Evolutionary conservation across 2,113 vertebrate genomes (phyloP), one percentile per base, ranked within the genome.

Genomic region (Ageneiosus marmoratus): DNA sequence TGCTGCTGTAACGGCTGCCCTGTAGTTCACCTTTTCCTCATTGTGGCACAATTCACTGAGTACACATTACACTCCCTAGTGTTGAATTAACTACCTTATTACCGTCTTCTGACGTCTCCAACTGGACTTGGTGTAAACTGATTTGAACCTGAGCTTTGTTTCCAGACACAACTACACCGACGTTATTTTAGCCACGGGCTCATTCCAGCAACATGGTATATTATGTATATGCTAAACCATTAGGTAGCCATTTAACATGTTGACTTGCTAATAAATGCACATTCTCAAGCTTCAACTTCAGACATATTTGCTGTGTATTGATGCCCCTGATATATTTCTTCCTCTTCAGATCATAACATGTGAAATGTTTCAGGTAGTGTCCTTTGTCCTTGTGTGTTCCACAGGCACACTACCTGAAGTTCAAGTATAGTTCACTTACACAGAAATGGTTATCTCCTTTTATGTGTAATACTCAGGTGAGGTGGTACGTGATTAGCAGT

Each of bases 341-440:
- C 73, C 72, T 69, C 29, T 24, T 44, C 58, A 76, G 69, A 65
- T 80, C 76, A n/a, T 50, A 73, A 84, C 67, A 69, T 83, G 75
- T 82, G 55, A 87, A 87, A 86, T 87, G 53, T 76, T 88, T 86
- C 12, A 70, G 77, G 78, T 69, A 34, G 70, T 80, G 82, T 58
- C 82, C 74, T 79, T 67, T 74, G 67, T 37, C 69, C 84, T 60
- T 27, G 37, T 62, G 48, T 69, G 29, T 53, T 48, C 32, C 55
- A 70, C 48, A 75, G 55, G n/a, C 65, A 78, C 77, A 73, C 84
- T 88, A 89, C 88, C 74, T 85, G 87, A 93, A 92, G 93, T 93
- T 93, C 91, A 93, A 92, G 91, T 89, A 87, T 89, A 92, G 85
- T 87, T 89, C 86, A 87, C 53, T 12, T 55, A 70, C 62, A 83